These are phyloP conservation scores for Thamnophis elegans DNA, from an alignment of 2,797 vertebrate species.

Conservation along the genomic window DNA sequence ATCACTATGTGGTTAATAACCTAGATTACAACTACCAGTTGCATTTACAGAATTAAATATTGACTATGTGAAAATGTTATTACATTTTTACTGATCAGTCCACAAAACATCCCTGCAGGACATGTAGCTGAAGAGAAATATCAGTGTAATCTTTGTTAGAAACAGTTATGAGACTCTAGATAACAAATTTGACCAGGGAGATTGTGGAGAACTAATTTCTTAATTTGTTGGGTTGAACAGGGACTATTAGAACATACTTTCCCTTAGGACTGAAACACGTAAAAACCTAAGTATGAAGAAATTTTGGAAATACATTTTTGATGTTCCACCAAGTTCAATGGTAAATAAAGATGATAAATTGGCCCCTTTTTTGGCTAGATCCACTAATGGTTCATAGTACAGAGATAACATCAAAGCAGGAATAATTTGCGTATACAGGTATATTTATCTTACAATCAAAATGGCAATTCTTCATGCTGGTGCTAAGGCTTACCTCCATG, in stretches of 20 bases:
- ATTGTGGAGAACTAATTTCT: conserved; percentile 40
- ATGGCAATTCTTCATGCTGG: not conserved
- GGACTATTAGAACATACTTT: conserved; percentile 31
- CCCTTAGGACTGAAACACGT: conserved; percentile 41
- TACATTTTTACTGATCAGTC: conserved; percentile 79
- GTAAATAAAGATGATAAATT: not conserved
- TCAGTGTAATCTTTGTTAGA: conserved; percentile 76
- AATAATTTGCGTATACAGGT: not conserved
- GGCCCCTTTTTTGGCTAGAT: not conserved
- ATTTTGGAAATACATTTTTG: not conserved
- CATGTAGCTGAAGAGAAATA: conserved; percentile 72
- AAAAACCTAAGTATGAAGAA: conserved; percentile 25
- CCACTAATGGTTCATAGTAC: not conserved
- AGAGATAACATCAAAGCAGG: not conserved
- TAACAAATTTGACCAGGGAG: conserved; percentile 52
- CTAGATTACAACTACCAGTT: conserved; percentile 82
- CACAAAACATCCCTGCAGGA: conserved; percentile 70
- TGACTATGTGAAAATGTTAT: conserved; percentile 84
- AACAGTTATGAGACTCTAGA: conserved; percentile 63
- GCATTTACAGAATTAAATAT: conserved; percentile 93
- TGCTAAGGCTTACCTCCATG: not conserved
- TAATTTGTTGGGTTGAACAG: conserved; percentile 57
- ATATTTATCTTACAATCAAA: not conserved
- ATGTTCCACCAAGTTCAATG: not conserved
- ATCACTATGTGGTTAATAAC: conserved; percentile 86